phyloP scores from a whole-genome alignment of 2,888 invertebrate species.

The Hylaea fasciaria region DNA sequence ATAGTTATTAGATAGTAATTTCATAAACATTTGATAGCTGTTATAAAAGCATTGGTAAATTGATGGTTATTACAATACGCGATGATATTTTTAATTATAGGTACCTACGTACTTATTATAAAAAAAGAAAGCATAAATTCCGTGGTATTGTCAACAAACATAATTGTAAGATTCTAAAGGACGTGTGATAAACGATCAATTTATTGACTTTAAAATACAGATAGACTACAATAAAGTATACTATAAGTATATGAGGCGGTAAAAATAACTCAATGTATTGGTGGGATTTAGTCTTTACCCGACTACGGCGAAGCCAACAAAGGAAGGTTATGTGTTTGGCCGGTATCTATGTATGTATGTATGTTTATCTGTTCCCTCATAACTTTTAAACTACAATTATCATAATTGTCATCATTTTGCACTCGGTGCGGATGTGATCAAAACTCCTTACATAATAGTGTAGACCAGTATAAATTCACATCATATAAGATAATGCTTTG shows the following conservation, averaged over 20 bases:
- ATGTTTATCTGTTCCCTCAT: no score
- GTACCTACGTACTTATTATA: no score
- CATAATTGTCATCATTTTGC: slow-evolving; percentile 1
- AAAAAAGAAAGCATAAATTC: neutral
- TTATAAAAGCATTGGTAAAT: neutral
- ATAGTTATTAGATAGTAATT: neutral
- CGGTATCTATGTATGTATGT: no score
- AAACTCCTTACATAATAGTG: neutral
- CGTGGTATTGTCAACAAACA: no score
- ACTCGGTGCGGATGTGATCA: neutral
- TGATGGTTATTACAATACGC: neutral
- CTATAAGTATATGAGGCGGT: neutral
- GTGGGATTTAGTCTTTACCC: neutral
- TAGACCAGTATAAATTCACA: neutral
- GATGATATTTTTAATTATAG: neutral
- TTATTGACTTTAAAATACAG: neutral
- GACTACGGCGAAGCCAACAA: no score
- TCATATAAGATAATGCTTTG: no score
- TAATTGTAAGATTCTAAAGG: no score
- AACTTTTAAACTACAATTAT: no score
- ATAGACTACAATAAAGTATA: neutral
- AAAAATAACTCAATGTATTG: neutral
- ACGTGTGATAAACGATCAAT: no score
- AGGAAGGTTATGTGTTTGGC: no score
- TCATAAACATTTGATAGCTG: neutral